Evolutionary conservation across 1,140 invertebrate genomes (phyloP), one percentile per base, ranked within the genome.

Genomic region (Bombus turneri): DNA sequence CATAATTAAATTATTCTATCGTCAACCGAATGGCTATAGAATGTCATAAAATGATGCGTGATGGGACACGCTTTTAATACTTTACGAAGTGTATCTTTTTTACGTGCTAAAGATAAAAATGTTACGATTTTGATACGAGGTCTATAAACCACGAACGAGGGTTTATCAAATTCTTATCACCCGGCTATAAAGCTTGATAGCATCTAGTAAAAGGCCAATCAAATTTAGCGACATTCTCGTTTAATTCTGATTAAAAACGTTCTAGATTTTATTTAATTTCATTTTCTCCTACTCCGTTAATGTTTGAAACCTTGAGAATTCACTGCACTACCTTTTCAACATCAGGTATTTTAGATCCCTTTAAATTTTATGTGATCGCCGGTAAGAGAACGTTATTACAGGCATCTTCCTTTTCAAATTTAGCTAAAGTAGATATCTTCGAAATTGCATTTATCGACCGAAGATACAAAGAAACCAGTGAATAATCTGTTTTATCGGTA

Each of bases 1-100:
- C 22, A n/a, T 71, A 59, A 84, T 84, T 84, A 59, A 84, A 84
- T 79, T 71, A 79, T 84, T 66, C 37, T 83, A 53, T 53, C 18
- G 18, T 22, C n/a, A 5, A 10, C 1, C 37, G 37, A 22, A 18
- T 39, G 3, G 37, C 69, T n/a, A 53, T 18, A 34, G 31, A 37
- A 53, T 15, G 74, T 10, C 18, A 10, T 84, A 71, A 78, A 84
- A 25, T 9, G 39, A 39, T 37, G n/a, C 2, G n/a, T 0, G 18
- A 37, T 8, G 31, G 39, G 18, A 47, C 43, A 77, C 31, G 2
- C 15, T 69, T 43, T 43, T 71, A 22, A 31, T 10, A 39, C 6
- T n/a, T 34, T 64, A 22, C 1, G 43, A 25, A 66, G 53, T n/a
- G 15, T 66, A n/a, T 34, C 39, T 37, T 59, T 69, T 69, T 79